phyloP scores from a whole-genome alignment of 2,113 vertebrate genomes.

The Solenodon paradoxus region DNA sequence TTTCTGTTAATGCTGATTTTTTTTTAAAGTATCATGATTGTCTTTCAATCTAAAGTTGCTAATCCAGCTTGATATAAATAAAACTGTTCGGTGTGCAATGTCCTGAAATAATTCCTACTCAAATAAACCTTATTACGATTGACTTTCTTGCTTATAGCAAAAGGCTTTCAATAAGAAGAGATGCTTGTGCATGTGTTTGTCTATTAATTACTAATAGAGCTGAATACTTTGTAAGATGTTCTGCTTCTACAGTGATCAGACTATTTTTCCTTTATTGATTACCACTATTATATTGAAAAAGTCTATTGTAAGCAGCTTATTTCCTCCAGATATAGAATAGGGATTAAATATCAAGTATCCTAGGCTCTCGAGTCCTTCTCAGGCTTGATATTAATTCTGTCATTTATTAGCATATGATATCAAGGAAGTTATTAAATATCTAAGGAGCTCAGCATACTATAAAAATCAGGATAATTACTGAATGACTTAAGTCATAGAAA shows the following conservation, averaged over 20 bases:
- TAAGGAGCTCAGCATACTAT: neutral
- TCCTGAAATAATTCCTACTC: neutral
- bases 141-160: neutral
- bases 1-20: neutral
- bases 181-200: neutral
- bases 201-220: neutral
- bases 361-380: neutral
- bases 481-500: neutral
- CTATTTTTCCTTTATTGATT: neutral
- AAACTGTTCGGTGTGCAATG: neutral
- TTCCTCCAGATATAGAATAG: neutral
- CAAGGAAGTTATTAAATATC: neutral
- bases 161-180: neutral
- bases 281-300: neutral
- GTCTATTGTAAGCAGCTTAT: neutral
- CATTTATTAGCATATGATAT: neutral
- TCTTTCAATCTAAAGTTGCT: slow-evolving; percentile 18
- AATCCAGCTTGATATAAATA: neutral
- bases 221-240: neutral
- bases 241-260: neutral
- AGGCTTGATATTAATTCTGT: neutral
- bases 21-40: neutral
- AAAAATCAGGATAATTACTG: neutral
- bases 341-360: neutral
- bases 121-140: neutral